These are phyloP conservation scores for Pangasius larnaudii DNA, from an alignment of 2,797 vertebrate species.

Conservation along the genomic window DNA sequence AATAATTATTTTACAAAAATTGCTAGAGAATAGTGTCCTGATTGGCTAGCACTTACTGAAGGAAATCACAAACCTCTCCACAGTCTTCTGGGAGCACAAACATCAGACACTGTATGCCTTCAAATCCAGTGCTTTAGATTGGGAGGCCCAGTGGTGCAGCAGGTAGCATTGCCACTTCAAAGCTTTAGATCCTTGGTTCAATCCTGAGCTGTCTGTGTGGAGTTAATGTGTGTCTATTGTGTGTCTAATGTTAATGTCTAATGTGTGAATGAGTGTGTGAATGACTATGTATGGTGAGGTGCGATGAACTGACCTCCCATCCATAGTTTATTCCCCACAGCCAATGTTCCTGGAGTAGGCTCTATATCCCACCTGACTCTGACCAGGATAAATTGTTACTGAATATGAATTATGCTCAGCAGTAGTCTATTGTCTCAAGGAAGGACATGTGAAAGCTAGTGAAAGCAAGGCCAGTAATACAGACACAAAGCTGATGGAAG, in stretches of 20 bases:
- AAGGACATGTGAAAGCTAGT: background rate
- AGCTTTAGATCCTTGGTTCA: background rate
- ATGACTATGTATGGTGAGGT: background rate
- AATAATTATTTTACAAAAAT: background rate
- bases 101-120: background rate
- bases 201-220: background rate
- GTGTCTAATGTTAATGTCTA: background rate
- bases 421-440: background rate
- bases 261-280: background rate
- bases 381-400: background rate
- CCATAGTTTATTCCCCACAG: background rate
- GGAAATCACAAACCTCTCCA: background rate
- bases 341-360: background rate
- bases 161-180: background rate
- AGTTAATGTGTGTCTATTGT: background rate
- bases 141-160: background rate
- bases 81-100: background rate
- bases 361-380: background rate
- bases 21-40: background rate
- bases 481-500: background rate
- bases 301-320: background rate
- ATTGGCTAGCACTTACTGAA: background rate
- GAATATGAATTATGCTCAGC: background rate
- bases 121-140: background rate
- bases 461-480: background rate